phyloP scores from a whole-genome alignment of 53 echinoderm and acorn worm species.

The Actinopyga echinites region DNA sequence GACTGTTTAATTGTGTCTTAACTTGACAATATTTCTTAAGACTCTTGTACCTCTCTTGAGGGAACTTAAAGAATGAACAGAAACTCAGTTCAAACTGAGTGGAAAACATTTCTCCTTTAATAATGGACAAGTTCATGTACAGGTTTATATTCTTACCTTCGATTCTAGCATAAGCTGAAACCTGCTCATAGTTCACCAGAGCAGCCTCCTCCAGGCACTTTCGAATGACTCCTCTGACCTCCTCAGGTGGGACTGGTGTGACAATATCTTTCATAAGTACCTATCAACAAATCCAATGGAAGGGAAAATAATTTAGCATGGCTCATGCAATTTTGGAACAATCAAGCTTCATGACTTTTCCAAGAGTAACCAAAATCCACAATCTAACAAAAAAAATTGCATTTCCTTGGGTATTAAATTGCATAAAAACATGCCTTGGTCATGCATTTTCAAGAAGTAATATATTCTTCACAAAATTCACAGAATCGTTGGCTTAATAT shows the following conservation, averaged over 20 bases:
- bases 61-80: background rate
- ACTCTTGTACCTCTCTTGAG: no score
- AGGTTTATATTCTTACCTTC: conserved; percentile 64
- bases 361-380: no score
- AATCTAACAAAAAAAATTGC: no score
- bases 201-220: conserved; percentile 95
- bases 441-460: no score
- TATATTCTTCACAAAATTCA: no score
- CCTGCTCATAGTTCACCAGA: conserved; percentile 98
- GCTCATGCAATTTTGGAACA: no score
- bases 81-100: background rate
- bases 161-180: conserved; percentile 96
- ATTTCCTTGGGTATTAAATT: no score
- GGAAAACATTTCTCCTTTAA: background rate
- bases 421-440: no score
- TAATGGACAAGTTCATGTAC: background rate
- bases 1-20: no score
- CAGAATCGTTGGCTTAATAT: no score
- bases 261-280: conserved; percentile 99
- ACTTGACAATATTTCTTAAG: no score
- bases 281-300: conserved; percentile 30
- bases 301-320: background rate
- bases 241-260: conserved; percentile 96
- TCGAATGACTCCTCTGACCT: conserved; percentile 91
- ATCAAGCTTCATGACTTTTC: no score